Evolutionary conservation across 2,797 vertebrate species (phyloP).

Genomic region (Syndactyla subalaris): DNA sequence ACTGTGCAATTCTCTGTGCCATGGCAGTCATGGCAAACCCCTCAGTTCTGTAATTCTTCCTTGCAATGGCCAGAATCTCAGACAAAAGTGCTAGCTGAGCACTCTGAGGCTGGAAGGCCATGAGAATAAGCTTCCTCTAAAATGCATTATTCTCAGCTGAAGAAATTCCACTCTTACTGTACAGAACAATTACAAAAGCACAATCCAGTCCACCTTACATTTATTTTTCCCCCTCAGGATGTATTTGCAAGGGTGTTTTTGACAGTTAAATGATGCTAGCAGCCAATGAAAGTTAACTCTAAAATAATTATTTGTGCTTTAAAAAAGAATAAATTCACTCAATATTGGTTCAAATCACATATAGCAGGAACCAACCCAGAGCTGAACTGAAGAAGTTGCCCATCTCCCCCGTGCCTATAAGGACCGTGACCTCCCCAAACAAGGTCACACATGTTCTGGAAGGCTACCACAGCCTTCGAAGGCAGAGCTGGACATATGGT

Average conservation of each 20-base stretch:
- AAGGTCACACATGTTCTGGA: background rate
- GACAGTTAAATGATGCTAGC: background rate
- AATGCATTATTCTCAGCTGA: background rate
- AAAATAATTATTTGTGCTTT: background rate
- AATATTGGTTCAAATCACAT: background rate
- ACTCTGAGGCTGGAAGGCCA: background rate
- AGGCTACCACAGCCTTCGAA: background rate
- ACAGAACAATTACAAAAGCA: background rate
- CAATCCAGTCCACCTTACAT: background rate
- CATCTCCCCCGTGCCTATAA: background rate
- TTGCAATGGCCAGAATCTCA: background rate
- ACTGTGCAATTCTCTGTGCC: background rate
- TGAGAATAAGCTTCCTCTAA: background rate
- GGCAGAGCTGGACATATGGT: background rate
- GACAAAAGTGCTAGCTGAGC: background rate
- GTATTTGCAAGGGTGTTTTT: background rate
- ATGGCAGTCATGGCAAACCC: background rate
- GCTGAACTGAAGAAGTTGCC: fast-evolving
- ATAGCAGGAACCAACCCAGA: background rate
- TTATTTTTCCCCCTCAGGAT: fast-evolving
- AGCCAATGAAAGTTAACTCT: background rate
- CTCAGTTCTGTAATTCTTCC: background rate
- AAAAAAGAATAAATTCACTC: background rate
- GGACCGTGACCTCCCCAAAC: background rate
- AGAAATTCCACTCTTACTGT: background rate